Conservation (phyloP, 2,113 vertebrate species). For the Typhlomys cinereus region DNA sequence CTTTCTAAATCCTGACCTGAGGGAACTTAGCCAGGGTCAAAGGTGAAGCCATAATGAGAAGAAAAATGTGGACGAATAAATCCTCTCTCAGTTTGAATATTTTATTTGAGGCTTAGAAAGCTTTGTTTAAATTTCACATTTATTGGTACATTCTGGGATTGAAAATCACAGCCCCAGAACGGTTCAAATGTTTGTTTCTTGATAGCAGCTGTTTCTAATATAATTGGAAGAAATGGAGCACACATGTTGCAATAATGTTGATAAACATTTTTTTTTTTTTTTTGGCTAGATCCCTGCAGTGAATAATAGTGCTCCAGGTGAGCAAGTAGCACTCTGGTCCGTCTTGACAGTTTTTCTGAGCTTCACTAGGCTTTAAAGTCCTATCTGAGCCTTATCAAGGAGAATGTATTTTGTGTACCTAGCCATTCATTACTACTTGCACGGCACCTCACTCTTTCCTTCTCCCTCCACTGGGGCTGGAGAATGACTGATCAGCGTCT, state of each 20-base stretch:
- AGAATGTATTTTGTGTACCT: not conserved
- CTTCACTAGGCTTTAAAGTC: not conserved
- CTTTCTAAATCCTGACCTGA: constrained; percentile 12
- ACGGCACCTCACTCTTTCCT: not conserved
- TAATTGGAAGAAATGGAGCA: constrained; percentile 51
- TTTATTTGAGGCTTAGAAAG: constrained; percentile 48
- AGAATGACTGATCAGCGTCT: not conserved
- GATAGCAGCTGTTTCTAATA: constrained; percentile 69
- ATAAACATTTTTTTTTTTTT: constrained; percentile 28
- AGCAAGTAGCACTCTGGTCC: not conserved
- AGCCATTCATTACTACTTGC: not conserved
- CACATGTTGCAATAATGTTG: constrained; percentile 58
- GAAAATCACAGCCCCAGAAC: constrained; percentile 50
- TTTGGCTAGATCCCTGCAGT: constrained; percentile 20
- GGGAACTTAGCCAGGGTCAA: constrained; percentile 35
- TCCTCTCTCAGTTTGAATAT: constrained; percentile 46
- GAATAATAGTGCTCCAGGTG: not conserved
- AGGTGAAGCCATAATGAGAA: constrained; percentile 20
- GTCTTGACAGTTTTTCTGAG: not conserved
- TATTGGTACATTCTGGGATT: constrained; percentile 49
- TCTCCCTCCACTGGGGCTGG: not conserved
- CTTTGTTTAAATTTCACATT: constrained; percentile 42
- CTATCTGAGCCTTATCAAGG: not conserved
- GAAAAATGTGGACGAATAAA: not conserved
- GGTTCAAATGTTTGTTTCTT: constrained; percentile 52